Evolutionary conservation across 2,113 vertebrate species (phyloP), one percentile per base, ranked within the genome.

Genomic region (Saccopteryx bilineata): DNA sequence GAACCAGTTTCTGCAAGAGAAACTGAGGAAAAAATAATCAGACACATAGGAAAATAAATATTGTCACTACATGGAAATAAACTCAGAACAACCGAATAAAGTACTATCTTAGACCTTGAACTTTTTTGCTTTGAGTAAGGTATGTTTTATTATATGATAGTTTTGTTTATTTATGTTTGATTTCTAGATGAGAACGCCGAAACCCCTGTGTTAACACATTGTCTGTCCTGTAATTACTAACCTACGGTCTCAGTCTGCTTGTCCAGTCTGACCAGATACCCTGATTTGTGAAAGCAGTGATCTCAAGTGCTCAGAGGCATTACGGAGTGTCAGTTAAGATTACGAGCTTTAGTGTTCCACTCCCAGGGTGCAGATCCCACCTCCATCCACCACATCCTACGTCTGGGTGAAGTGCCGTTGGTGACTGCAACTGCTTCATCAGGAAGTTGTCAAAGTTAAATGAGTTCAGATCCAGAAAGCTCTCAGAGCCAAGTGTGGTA

Each of bases 91-190:
- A 79, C 68, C 86, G 85, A 82, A 74, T 58, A 78, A 92, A 93
- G 88, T 58, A 89, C 74, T 80, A 15, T 61, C 79, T 75, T 50
- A 84, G 66, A 88, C 94, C 81, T 46, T 96, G 71, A 95, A 58
- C 63, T 81, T 87, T 87, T 71, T 54, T 61, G 68, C 72, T 87
- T 66, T 85, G 56, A 66, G 31, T 81, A 31, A 91, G 92, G 33
- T 54, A 66, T 7, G 12, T 61, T 95, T 86, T 76, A 52, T 92
- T 58, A 23, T 17, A 74, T 72, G 46, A 28, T 84, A 56, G 90
- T 87, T 96, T 56, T 56, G 68, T 91, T 72, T 39, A 13, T 80
- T 91, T 91, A 19, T 81, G 78, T 65, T 96, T 95, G 71, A 90
- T 58, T 94, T 94, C 69, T 80, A 50, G 24, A 4, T 96, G 66